Evolutionary conservation across 2,888 invertebrate genomes (phyloP), one percentile per base, ranked within the genome.

Genomic region (Sminthurinus aureus): DNA sequence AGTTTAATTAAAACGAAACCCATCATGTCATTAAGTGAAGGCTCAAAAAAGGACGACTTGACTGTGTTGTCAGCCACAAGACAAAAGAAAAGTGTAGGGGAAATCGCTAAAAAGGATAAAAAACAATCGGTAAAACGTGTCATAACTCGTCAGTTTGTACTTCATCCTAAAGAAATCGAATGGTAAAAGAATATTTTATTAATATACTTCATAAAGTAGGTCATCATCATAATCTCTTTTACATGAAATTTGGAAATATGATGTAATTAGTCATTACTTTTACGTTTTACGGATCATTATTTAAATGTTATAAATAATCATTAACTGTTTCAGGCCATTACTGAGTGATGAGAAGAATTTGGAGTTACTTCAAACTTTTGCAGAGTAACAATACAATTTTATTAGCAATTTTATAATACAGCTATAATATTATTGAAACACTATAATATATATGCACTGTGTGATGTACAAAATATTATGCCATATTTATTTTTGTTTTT

Each of bases 61-160:
- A 26, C 24, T 13, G 71, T 71, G 6, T 24, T 88, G 22, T 87
- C 88, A 15, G 82, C 79, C 18, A 84, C 73, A 4, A 83, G 83
- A 26, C 86, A 88, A 66, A 83, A 86, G 20, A 79, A 81, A 51
- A 88, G 87, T 76, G 66, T 88, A 52, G 88, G 88, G 0, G 86
- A 87, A 83, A 81, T 83, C 4, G 83, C 82, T 64, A 85, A 84
- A 81, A 20, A 81, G 9, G 86, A 88, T 74, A 87, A 87, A 66
- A 51, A 38, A 12, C 64, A 78, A n/a, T 67, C 77, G 18, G 75
- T 79, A 18, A 26, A 78, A 52, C 64, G 80, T 12, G 79, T 66
- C n/a, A 66, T 69, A 9, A 52, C 83, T 13, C 84, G 86, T 24
- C 85, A 86, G 8, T 84, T 86, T 2, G 87, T 88, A 0, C 71